Conservation (phyloP, 2,113 vertebrate species). For the Mirounga angustirostris region DNA sequence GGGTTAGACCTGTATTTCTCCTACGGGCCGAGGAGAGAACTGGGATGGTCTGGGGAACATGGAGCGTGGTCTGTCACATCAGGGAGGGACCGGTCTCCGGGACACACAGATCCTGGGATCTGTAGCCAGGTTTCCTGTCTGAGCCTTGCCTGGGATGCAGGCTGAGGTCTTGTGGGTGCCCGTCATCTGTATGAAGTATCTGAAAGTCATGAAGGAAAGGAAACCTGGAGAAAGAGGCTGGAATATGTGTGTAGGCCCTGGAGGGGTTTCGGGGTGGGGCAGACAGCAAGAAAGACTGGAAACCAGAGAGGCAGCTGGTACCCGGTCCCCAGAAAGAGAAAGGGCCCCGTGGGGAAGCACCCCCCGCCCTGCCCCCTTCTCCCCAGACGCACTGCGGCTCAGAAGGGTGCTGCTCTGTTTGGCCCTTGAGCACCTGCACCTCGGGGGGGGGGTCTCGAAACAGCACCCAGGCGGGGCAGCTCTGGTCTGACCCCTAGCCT, state of each 20-base stretch:
- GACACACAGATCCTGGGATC: not conserved
- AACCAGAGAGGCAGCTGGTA: not conserved
- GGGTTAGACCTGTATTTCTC: not conserved
- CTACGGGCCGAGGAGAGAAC: no score
- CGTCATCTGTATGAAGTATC: not conserved
- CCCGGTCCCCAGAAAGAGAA: not conserved
- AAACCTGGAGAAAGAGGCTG: not conserved
- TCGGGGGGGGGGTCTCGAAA: not conserved
- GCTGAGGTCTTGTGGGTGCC: not conserved
- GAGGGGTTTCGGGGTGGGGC: not conserved
- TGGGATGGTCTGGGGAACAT: not conserved
- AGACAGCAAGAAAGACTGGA: not conserved
- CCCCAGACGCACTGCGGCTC: accelerated
- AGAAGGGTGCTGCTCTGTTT: not conserved
- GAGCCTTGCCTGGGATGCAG: not conserved
- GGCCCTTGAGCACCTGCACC: not conserved
- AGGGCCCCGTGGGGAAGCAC: not conserved
- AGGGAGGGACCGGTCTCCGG: not conserved
- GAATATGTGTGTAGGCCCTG: accelerated
- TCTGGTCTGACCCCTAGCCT: not conserved
- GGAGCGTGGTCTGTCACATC: not conserved
- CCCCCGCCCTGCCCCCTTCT: not conserved
- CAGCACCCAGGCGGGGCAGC: no score
- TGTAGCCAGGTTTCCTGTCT: not conserved
- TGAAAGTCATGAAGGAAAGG: not conserved